Evolutionary conservation across 2,113 vertebrate species (phyloP).

Genomic region (Rhodinocichla rosea): DNA sequence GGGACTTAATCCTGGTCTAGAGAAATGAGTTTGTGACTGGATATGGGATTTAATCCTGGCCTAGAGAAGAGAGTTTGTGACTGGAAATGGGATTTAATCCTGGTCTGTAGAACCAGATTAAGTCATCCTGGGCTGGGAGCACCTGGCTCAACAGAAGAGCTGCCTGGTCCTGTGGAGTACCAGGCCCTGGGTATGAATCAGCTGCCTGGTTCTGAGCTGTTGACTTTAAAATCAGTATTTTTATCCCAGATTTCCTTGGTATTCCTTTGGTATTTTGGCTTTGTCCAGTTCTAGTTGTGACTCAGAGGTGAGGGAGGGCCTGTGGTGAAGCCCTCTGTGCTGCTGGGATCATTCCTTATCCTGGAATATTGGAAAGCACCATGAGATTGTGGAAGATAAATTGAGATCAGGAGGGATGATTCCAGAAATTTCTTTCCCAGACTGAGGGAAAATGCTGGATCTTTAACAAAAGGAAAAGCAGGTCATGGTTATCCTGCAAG

Average conservation of each 20-base stretch:
- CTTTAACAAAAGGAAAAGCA: not conserved
- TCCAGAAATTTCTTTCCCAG: not conserved
- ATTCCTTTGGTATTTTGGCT: not conserved
- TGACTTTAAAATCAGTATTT: not conserved
- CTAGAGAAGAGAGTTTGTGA: not conserved
- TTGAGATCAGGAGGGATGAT: fast-evolving
- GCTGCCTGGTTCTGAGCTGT: not conserved
- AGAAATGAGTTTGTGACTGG: no score
- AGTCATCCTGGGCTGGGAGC: not conserved
- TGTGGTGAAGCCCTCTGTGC: not conserved
- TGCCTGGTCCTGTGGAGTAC: not conserved
- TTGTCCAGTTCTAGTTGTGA: not conserved
- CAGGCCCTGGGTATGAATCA: not conserved
- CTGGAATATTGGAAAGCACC: not conserved
- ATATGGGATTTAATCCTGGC: no score
- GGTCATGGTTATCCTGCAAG: not conserved
- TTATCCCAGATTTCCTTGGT: not conserved
- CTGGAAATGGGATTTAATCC: not conserved
- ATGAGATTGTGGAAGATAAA: not conserved
- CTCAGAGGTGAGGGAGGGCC: not conserved
- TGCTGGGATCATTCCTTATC: not conserved
- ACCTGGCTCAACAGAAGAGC: not conserved
- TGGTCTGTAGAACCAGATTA: not conserved
- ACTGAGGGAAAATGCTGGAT: not conserved
- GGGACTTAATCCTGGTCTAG: not conserved